Base-by-base conservation (phyloP, 2,888 invertebrate species). In the Syrphus vitripennis region DNA sequence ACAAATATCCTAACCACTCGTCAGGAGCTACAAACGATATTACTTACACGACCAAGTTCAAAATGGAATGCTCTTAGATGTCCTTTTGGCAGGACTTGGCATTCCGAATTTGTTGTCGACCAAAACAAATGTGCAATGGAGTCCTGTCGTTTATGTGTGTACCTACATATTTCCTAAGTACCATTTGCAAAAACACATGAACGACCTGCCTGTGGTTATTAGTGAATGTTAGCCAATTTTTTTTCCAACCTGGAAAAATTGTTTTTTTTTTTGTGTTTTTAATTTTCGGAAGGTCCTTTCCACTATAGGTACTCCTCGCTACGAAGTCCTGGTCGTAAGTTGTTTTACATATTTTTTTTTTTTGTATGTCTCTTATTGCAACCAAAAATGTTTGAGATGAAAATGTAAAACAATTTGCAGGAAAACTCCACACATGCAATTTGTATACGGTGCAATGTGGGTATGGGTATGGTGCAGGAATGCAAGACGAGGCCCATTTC, bases 21-120 rank as follows among this genome's bases (percentile, higher is more conserved):
- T 65, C 75, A 61, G 34, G 53, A n/a, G 16, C 70, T 55, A 34
- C 70, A 42, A 76, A 59, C 53, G 42, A 55, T 67, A 72, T 81
- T 77, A 81, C 81, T 86, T 86, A 81, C 86, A 86, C 81, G 81
- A 81, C 84, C 40, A 71, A 80, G 59, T 53, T 80, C 53, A 21
- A 61, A 84, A 72, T 80, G 59, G 53, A 80, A 84, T 70, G 80
- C 45, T 77, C 65, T 65, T 31, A 26, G 57, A 34, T 75, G 77
- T 53, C 59, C 57, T 65, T 61, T 79, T 72, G 48, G 55, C 61
- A 50, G 40, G 40, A 31, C 61, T 12, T 40, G 34, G 59, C 57
- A 75, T 48, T 59, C 71, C 72, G 40, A 71, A 61, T 81, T 45
- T 65, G 65, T 72, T 76, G 76, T 71, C 53, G 76, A 69, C 84